These are phyloP conservation scores for Australoheros facetus DNA, from an alignment of 2,797 vertebrate species.

Conservation along the genomic window DNA sequence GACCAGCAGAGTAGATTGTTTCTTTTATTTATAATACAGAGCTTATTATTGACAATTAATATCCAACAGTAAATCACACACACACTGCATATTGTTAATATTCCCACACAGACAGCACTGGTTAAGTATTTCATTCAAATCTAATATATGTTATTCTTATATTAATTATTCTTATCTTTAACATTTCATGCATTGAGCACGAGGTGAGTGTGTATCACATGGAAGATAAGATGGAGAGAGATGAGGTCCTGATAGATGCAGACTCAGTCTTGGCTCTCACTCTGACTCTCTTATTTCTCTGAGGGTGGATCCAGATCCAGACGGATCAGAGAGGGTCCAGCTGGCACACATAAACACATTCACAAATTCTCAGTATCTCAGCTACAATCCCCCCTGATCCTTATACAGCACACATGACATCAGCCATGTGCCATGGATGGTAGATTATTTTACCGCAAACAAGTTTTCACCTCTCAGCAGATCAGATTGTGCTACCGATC, in stretches of 20 bases:
- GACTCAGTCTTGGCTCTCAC: constrained; percentile 44
- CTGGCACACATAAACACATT: constrained; percentile 27
- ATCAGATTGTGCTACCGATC: constrained; percentile 45
- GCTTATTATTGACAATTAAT: neutral
- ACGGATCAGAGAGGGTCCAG: constrained; percentile 30
- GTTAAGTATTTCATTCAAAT: neutral
- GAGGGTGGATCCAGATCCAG: constrained; percentile 30
- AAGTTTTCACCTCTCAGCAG: constrained; percentile 64
- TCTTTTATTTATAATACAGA: neutral
- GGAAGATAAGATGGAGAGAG: constrained; percentile 10
- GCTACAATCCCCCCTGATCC: constrained; percentile 39
- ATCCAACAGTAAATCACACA: neutral
- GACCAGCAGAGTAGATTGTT: neutral
- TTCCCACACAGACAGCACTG: neutral
- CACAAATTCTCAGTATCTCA: constrained; percentile 30
- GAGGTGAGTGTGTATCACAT: constrained; percentile 33
- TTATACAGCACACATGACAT: constrained; percentile 49
- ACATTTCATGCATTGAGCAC: constrained; percentile 18
- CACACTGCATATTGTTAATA: neutral
- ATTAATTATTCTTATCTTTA: neutral
- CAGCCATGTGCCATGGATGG: constrained; percentile 43
- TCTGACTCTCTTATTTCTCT: constrained; percentile 52
- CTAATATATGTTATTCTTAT: neutral
- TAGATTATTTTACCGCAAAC: constrained; percentile 73
- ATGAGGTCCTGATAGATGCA: constrained; percentile 49